Evolutionary conservation across 2,797 vertebrate species (phyloP), one percentile per base, ranked within the genome.

Genomic region (Tamandua tetradactyla): DNA sequence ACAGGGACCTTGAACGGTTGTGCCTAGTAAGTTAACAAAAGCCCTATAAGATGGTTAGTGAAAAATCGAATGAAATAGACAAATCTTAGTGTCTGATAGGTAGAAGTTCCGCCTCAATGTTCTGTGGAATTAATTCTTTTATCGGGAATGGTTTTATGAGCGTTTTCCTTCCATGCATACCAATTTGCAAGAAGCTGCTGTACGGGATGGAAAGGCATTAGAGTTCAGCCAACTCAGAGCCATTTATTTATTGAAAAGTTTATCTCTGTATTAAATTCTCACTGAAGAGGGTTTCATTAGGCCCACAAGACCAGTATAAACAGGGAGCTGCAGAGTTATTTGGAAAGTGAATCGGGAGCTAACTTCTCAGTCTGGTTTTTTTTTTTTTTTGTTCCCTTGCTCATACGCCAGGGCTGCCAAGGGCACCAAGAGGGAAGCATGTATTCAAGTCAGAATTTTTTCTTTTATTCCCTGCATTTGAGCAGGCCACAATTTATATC

Each of bases 401-500:
- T 96, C 7, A 0, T 14, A 40, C 2, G 0, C 92, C 76, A 44
- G 69, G 59, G 86, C 96, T 91, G 96, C 90, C 93, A 80, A 94
- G 4, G 0, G 3, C 94, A 68, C 61, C 44, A 69, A 82, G 91
- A 96, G 90, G 71, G n/a, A 96, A 95, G 93, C 76, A 30, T 80
- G 95, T n/a, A 91, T 97, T 97, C 96, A 94, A 96, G 96, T 95
- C 94, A 96, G 96, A 93, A 40, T 92, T 94, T 95, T 96, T 64
- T 90, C 91, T 90, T 94, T 97, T 96, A 94, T 97, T 88, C 83
- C 96, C 97, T 96, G 95, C 95, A 92, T 98, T 98, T 98, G 97
- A 98, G 94, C 97, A 98, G 97, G 96, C 97, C 96, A 98, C 97
- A 97, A 98, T 98, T 98, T 98, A 98, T 98, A 97, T 94, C 97